Evolutionary conservation across 2,797 vertebrate species (phyloP).

Genomic region (Synaphobranchus kaupii): DNA sequence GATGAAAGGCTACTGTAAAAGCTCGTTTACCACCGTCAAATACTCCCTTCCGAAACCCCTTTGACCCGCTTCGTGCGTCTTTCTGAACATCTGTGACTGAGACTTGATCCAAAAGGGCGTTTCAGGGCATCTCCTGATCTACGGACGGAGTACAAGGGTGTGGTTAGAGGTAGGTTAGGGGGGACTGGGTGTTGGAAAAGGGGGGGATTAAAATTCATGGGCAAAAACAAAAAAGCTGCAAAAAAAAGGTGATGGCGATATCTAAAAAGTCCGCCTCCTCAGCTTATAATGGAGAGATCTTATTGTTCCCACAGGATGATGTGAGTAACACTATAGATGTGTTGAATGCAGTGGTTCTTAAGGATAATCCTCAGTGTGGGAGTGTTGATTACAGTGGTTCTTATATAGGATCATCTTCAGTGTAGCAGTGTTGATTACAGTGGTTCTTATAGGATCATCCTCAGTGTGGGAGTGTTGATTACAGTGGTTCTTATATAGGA

Average conservation of each 20-base stretch:
- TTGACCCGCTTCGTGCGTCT: conserved; percentile 41
- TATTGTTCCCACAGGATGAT: neutral
- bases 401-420: too few relatives aligned
- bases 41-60: conserved; percentile 72
- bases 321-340: neutral
- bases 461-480: too few relatives aligned
- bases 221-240: conserved; percentile 49
- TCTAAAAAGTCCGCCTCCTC: conserved; percentile 28
- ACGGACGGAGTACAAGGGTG: conserved; percentile 49
- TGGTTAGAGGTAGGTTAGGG: conserved; percentile 43
- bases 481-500: too few relatives aligned
- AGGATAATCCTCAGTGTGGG: neutral
- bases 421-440: too few relatives aligned
- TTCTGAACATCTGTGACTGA: conserved; percentile 59
- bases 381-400: too few relatives aligned
- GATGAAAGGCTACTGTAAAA: conserved; percentile 69
- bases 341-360: neutral
- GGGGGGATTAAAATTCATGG: conserved; percentile 47
- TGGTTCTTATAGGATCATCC: too few relatives aligned
- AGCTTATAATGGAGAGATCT: neutral
- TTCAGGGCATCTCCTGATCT: conserved; percentile 46
- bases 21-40: conserved; percentile 67
- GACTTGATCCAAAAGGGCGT: conserved; percentile 62
- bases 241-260: conserved; percentile 47
- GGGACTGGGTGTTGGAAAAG: neutral